Conservation (phyloP, 2,113 vertebrate genomes). For the Amphiprion percula region DNA sequence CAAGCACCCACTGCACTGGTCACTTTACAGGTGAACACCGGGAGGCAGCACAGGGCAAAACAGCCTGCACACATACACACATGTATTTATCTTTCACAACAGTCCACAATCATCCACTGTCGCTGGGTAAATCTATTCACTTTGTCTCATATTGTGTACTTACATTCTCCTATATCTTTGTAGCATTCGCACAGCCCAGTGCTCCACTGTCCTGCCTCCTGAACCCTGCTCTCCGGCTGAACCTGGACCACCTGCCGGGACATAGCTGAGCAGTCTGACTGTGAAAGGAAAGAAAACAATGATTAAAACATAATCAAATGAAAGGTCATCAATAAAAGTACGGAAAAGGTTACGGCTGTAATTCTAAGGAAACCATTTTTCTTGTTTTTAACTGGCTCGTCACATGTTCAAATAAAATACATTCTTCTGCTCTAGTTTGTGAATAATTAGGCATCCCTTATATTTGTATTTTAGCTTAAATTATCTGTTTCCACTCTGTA, state of each 20-base stretch:
- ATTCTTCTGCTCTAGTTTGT: no score
- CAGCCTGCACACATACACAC: constrained; percentile 72
- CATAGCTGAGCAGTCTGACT: constrained; percentile 24
- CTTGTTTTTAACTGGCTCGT: not conserved
- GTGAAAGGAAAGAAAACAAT: not conserved
- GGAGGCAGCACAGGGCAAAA: constrained; percentile 83
- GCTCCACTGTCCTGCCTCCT: constrained; percentile 71
- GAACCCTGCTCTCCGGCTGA: constrained; percentile 56
- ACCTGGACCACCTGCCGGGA: constrained; percentile 55
- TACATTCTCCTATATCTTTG: constrained; percentile 80
- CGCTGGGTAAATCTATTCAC: no score
- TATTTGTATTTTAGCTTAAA: no score
- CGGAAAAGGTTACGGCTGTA: no score
- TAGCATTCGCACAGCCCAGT: constrained; percentile 83
- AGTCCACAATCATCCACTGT: not conserved
- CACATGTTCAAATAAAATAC: not conserved
- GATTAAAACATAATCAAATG: not conserved
- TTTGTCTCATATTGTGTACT: constrained; percentile 9
- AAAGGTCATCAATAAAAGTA: not conserved
- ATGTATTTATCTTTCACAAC: not conserved
- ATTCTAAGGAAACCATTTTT: not conserved
- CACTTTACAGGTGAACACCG: constrained; percentile 82
- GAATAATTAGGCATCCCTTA: no score
- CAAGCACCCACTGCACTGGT: constrained; percentile 70
- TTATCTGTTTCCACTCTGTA: no score